These are phyloP conservation scores for Ophion slaviceki DNA, from an alignment of 2,888 invertebrate species.

Conservation along the genomic window DNA sequence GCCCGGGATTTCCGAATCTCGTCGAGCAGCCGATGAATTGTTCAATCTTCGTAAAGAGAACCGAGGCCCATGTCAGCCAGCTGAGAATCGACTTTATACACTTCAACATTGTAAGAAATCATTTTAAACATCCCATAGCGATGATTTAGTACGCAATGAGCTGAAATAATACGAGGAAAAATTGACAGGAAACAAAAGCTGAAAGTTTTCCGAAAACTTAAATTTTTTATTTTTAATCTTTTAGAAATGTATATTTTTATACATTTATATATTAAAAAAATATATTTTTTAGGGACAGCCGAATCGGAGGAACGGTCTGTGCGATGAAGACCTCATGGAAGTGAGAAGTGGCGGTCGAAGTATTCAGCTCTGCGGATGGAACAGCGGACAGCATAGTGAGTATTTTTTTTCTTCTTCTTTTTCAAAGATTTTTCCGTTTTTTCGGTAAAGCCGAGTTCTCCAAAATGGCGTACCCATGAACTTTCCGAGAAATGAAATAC, in stretches of 20 bases:
- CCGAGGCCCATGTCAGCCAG: slow-evolving; percentile 92
- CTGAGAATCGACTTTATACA: slow-evolving; percentile 93
- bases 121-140: slow-evolving; percentile 13
- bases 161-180: background rate
- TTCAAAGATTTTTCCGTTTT: background rate
- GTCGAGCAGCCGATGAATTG: slow-evolving; percentile 89
- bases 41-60: slow-evolving; percentile 89
- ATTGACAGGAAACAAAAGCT: background rate
- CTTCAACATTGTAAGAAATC: slow-evolving; percentile 89
- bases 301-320: slow-evolving; percentile 90
- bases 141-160: slow-evolving; percentile 12
- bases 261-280: background rate
- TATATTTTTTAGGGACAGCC: slow-evolving; percentile 89
- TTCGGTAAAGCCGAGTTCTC: background rate
- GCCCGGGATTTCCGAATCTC: slow-evolving; percentile 92
- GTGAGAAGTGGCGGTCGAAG: slow-evolving; percentile 77
- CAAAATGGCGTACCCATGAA: background rate
- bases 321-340: slow-evolving; percentile 89
- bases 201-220: background rate
- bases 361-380: slow-evolving; percentile 91
- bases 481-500: background rate
- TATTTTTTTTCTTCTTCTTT: slow-evolving; percentile 58
- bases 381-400: slow-evolving; percentile 93
- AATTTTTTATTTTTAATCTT: background rate
- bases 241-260: background rate